Evolutionary conservation across 2,113 vertebrate species (phyloP).

Genomic region (Turnix velox): DNA sequence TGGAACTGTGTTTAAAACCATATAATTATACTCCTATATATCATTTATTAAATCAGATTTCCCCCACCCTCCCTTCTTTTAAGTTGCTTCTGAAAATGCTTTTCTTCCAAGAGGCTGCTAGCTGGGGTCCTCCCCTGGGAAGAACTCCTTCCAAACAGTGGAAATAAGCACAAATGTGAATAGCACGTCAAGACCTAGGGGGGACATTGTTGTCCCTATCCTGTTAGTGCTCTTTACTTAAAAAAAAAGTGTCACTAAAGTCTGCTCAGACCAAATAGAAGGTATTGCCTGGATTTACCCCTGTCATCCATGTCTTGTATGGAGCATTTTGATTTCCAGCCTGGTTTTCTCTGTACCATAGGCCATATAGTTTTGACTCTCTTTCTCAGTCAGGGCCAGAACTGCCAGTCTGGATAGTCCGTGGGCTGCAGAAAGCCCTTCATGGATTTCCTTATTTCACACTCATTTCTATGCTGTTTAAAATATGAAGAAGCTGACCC

Average conservation of each 20-base stretch:
- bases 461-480: conserved; percentile 1
- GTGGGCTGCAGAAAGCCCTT: neutral
- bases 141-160: neutral
- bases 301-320: neutral
- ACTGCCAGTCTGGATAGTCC: neutral
- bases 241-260: neutral
- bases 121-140: neutral
- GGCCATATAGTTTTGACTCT: neutral
- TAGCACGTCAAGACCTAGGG: neutral
- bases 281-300: accelerated
- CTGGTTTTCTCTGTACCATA: neutral
- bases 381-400: neutral
- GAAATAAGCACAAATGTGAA: neutral
- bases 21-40: conserved; percentile 59
- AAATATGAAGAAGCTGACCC: conserved; percentile 50
- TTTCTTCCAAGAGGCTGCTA: conserved; percentile 11
- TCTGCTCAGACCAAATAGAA: neutral
- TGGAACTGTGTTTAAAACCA: conserved; percentile 47
- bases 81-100: conserved; percentile 46
- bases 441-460: conserved; percentile 49
- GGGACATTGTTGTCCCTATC: accelerated
- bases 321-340: neutral
- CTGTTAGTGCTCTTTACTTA: neutral
- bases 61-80: conserved; percentile 62
- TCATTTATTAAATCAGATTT: conserved; percentile 72